Evolutionary conservation across 2,113 vertebrate genomes (phyloP).

Genomic region (Acanthisitta chloris): DNA sequence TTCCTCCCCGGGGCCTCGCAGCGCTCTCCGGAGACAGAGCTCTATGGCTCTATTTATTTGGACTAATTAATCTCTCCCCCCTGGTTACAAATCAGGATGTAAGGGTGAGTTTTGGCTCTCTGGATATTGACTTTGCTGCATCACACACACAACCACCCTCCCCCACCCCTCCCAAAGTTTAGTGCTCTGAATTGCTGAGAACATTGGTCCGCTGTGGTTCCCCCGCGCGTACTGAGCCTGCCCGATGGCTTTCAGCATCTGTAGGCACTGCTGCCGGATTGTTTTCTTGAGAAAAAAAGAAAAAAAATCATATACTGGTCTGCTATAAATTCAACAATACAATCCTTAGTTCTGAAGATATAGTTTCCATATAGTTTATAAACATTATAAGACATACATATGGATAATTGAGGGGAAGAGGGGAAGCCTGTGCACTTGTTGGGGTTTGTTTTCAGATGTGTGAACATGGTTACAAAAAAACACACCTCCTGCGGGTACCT

Average conservation of each 20-base stretch:
- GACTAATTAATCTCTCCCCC: not conserved
- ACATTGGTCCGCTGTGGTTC: constrained; percentile 66
- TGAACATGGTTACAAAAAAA: constrained; percentile 75
- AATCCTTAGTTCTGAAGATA: constrained; percentile 86
- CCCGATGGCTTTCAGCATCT: constrained; percentile 40
- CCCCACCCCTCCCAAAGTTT: not conserved
- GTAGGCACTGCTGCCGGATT: constrained; percentile 47
- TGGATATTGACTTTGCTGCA: not conserved
- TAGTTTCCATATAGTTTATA: constrained; percentile 90
- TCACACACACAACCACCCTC: not conserved
- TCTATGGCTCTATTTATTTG: constrained; percentile 28
- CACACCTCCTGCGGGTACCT: constrained; percentile 66
- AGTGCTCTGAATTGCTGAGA: constrained; percentile 58
- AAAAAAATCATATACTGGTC: constrained; percentile 55
- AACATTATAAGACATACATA: constrained; percentile 79
- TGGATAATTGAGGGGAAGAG: constrained; percentile 54
- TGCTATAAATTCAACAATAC: constrained; percentile 72
- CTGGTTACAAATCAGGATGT: not conserved
- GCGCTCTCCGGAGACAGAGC: not conserved
- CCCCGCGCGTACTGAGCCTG: not conserved
- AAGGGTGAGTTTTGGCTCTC: constrained; percentile 28
- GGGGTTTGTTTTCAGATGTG: constrained; percentile 18
- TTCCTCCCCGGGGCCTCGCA: not conserved
- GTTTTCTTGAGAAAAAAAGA: constrained; percentile 36
- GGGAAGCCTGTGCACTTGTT: constrained; percentile 65